Conservation (phyloP, 2,888 invertebrate genomes). For the Maniola hyperantus region DNA sequence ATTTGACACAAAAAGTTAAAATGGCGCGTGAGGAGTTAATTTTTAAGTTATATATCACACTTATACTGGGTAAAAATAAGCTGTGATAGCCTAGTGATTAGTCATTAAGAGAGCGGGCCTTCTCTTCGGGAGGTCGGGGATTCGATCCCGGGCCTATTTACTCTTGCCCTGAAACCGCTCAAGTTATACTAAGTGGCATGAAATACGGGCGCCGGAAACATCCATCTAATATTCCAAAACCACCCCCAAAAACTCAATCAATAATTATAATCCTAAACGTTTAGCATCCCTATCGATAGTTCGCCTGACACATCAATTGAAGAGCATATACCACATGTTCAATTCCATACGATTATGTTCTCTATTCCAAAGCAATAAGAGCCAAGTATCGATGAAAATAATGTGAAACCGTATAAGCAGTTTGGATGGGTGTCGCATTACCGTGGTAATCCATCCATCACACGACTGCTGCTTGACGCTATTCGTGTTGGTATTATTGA, state of each 20-base stretch:
- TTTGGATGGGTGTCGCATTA: slow-evolving; percentile 5
- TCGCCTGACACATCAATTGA: background rate
- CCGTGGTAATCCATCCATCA: background rate
- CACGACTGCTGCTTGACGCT: background rate
- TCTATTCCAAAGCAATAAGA: background rate
- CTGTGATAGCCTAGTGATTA: too few species aligned
- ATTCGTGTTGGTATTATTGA: slow-evolving; percentile 4
- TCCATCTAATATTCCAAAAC: too few species aligned
- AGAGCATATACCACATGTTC: background rate
- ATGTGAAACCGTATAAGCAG: slow-evolving; percentile 9
- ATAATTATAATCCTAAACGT: background rate
- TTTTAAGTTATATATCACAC: too few species aligned
- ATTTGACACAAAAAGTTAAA: too few species aligned
- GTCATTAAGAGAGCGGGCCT: too few species aligned
- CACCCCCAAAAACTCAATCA: too few species aligned
- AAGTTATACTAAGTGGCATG: too few species aligned
- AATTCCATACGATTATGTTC: background rate
- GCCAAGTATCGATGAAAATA: background rate
- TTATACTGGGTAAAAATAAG: background rate
- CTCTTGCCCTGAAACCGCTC: too few species aligned
- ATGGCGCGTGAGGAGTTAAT: too few species aligned
- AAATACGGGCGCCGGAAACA: too few species aligned
- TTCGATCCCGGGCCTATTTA: too few species aligned
- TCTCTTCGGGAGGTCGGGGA: too few species aligned
- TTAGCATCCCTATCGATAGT: slow-evolving; percentile 3